Conservation (phyloP, 2,113 vertebrate genomes). For the Antidorcas marsupialis region DNA sequence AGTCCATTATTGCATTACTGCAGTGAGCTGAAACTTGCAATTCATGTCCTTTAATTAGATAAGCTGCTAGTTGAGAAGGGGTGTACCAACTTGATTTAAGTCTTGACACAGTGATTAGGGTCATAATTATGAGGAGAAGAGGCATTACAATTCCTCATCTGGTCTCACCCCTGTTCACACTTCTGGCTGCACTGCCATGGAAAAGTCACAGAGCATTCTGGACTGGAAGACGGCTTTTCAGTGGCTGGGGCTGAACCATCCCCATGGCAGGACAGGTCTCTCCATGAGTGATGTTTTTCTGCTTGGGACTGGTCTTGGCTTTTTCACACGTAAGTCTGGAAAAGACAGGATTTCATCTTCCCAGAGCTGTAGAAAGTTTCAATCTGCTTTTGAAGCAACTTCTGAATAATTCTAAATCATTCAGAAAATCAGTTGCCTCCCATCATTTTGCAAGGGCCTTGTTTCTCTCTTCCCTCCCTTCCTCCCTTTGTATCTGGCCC, state of each 20-base stretch:
- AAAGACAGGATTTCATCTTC: not conserved
- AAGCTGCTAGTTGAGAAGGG: not conserved
- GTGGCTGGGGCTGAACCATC: not conserved
- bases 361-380: not conserved
- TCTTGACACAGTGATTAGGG: constrained; percentile 6
- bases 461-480: not conserved
- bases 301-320: not conserved
- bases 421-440: not conserved
- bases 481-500: not conserved
- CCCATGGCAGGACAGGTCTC: not conserved
- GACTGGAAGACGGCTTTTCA: not conserved
- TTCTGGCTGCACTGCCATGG: not conserved
- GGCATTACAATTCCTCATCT: not conserved
- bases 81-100: not conserved
- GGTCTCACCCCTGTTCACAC: not conserved
- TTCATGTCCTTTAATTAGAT: not conserved
- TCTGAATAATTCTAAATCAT: not conserved
- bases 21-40: not conserved
- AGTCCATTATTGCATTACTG: not conserved
- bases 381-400: not conserved
- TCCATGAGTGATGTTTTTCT: not conserved
- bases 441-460: not conserved
- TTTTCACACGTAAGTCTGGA: not conserved
- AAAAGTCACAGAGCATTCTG: not conserved
- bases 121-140: constrained; percentile 24